Conservation (phyloP, 2,888 invertebrate genomes). For the Pachydiplax longipennis region DNA sequence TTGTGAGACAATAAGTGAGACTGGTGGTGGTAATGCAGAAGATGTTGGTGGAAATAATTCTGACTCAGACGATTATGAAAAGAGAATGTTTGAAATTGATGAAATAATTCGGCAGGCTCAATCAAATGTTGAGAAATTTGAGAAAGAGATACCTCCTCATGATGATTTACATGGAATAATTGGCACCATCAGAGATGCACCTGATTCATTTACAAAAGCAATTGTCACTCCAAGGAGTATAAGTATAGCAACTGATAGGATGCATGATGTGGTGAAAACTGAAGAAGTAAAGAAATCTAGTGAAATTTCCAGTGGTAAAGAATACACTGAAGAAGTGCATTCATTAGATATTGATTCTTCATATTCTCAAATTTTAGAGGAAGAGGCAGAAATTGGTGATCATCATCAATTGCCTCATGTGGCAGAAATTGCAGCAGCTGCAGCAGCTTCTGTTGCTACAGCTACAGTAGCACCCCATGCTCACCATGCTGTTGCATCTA, state of each 20-base stretch:
- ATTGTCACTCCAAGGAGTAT: neutral
- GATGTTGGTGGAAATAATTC: slow-evolving; percentile 62
- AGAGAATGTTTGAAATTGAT: slow-evolving; percentile 72
- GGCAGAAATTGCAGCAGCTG: slow-evolving; percentile 20
- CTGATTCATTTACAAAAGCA: neutral
- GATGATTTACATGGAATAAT: slow-evolving; percentile 56
- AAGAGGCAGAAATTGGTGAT: neutral
- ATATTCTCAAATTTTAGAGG: neutral
- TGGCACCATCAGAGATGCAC: neutral
- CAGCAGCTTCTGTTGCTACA: slow-evolving; percentile 26
- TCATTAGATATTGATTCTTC: slow-evolving; percentile 63
- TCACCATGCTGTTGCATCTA: slow-evolving; percentile 39
- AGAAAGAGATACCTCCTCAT: slow-evolving; percentile 46
- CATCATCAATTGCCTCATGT: slow-evolving; percentile 11
- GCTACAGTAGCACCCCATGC: slow-evolving; percentile 28
- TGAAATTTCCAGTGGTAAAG: slow-evolving; percentile 13
- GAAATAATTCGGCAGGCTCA: slow-evolving; percentile 73
- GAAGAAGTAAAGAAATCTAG: neutral
- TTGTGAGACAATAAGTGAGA: slow-evolving; percentile 66
- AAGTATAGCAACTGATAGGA: neutral
- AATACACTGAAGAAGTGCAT: slow-evolving; percentile 58
- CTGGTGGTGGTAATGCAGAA: slow-evolving; percentile 61
- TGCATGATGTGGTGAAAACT: neutral
- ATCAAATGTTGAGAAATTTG: slow-evolving; percentile 70
- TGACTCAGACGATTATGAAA: slow-evolving; percentile 71